Conservation (phyloP, 2,113 vertebrate genomes). For the Lycaon pictus region DNA sequence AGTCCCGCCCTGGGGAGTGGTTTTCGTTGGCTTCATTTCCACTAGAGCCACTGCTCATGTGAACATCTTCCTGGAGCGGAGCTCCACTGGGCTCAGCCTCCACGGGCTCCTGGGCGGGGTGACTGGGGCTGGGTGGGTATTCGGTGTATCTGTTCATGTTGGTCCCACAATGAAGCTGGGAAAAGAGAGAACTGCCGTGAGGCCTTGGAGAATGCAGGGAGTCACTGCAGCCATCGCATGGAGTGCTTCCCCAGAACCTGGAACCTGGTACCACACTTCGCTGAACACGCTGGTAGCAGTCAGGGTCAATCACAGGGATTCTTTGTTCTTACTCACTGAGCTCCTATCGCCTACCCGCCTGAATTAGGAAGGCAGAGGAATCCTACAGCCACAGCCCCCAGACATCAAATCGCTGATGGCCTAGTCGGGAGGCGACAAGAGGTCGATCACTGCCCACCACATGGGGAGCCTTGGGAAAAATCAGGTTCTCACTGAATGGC, state of each 20-base stretch:
- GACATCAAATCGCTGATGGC: fast-evolving
- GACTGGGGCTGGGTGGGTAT: slow-evolving; percentile 74
- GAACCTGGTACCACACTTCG: fast-evolving
- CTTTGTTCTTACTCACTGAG: neutral
- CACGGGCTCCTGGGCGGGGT: slow-evolving; percentile 85
- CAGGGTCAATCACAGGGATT: fast-evolving
- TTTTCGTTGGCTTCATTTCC: slow-evolving; percentile 88
- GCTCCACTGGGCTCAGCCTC: slow-evolving; percentile 83
- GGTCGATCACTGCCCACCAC: fast-evolving
- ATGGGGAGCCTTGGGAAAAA: neutral
- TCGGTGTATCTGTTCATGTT: slow-evolving; percentile 89
- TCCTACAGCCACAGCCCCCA: neutral
- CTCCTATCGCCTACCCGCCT: neutral
- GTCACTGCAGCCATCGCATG: fast-evolving
- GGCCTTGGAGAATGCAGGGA: neutral
- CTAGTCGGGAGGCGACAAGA: neutral
- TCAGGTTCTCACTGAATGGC: fast-evolving
- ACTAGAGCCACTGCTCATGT: slow-evolving; percentile 93
- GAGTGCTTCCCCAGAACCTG: fast-evolving
- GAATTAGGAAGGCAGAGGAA: fast-evolving
- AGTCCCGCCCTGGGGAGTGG: slow-evolving; percentile 89
- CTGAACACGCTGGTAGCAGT: fast-evolving
- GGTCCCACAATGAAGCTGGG: slow-evolving; percentile 81
- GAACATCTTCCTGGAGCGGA: slow-evolving; percentile 91
- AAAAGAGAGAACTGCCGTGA: slow-evolving; percentile 67